Conservation (phyloP, 2,113 vertebrate genomes). For the Plecotus auritus region DNA sequence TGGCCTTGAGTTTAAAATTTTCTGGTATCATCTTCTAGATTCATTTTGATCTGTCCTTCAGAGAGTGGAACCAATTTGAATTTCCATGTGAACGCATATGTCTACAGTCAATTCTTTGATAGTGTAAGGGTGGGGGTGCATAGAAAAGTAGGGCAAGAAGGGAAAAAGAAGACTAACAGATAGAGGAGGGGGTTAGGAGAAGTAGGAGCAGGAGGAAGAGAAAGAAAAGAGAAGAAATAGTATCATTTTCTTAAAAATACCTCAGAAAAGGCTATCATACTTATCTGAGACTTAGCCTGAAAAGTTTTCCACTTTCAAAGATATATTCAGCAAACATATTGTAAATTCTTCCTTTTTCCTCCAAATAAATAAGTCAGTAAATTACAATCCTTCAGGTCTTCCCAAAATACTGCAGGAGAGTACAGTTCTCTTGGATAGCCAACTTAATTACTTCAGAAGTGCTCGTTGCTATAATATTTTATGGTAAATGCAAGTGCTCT, state of each 20-base stretch:
- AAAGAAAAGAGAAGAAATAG: not conserved
- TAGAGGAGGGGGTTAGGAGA: not conserved
- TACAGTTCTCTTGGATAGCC: not conserved
- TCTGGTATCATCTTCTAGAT: not conserved
- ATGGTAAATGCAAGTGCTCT: not conserved
- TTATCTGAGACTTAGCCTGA: not conserved
- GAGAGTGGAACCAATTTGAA: not conserved
- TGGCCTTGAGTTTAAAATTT: not conserved
- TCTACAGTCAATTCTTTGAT: not conserved
- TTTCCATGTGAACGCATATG: not conserved
- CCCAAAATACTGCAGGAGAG: not conserved
- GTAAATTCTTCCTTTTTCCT: not conserved
- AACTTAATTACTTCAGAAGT: conserved; percentile 8
- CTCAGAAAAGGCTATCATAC: not conserved
- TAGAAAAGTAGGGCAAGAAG: not conserved
- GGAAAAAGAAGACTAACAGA: not conserved
- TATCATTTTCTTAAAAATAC: not conserved
- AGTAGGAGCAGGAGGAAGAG: not conserved
- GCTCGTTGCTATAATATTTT: not conserved
- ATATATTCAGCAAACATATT: not conserved
- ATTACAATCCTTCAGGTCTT: not conserved
- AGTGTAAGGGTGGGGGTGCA: not conserved
- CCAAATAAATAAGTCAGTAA: not conserved
- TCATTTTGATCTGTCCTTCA: not conserved
- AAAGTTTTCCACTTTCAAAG: not conserved